Evolutionary conservation across 2,113 vertebrate species (phyloP).

Genomic region (Marmota monax): DNA sequence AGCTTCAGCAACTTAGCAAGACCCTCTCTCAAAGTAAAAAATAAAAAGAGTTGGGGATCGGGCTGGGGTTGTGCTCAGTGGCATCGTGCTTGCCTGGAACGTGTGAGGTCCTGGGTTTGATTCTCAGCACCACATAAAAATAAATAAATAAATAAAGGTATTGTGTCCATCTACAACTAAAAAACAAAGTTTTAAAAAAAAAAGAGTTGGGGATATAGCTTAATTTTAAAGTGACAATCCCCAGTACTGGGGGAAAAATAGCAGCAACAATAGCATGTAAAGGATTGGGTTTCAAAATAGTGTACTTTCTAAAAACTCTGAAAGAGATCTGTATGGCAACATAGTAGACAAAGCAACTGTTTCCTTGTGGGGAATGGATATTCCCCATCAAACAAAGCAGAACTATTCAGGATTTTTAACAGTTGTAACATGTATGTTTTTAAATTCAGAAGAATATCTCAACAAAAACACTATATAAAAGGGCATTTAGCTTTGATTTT

Average conservation of each 20-base stretch:
- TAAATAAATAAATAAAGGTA: no score
- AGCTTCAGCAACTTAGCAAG: background rate
- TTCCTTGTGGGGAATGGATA: background rate
- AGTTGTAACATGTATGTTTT: background rate
- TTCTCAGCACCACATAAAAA: no score
- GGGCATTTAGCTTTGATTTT: constrained; percentile 55
- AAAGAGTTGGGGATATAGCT: background rate
- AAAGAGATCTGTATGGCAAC: background rate
- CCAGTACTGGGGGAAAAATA: background rate
- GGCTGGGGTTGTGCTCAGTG: no score
- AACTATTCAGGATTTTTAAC: background rate
- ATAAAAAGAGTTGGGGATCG: background rate
- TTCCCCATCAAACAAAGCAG: background rate
- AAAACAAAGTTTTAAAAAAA: no score
- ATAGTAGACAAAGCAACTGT: background rate
- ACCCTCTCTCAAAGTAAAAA: background rate
- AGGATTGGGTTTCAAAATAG: background rate
- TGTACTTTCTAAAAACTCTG: background rate
- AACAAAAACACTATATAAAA: background rate
- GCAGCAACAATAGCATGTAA: background rate
- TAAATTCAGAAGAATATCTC: constrained; percentile 55
- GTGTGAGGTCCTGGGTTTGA: no score
- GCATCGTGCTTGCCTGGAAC: no score
- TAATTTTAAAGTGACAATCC: background rate
- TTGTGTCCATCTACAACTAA: no score